phyloP scores from a whole-genome alignment of 1,140 invertebrate species.

The Trialeurodes vaporariorum region DNA sequence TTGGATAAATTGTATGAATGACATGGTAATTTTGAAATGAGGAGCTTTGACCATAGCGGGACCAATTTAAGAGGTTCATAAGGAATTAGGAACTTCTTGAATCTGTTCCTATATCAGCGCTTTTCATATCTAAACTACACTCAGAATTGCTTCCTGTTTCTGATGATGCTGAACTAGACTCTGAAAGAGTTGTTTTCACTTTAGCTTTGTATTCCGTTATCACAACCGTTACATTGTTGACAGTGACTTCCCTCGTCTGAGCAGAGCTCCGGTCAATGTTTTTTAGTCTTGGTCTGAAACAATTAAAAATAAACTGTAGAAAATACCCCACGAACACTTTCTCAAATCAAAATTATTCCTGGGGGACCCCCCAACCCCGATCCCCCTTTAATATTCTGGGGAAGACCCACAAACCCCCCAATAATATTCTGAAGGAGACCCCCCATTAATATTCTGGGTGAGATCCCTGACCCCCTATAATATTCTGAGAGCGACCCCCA shows the following conservation, averaged over 20 bases:
- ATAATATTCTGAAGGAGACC: no score
- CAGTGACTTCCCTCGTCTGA: constrained; percentile 84
- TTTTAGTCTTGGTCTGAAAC: constrained; percentile 56
- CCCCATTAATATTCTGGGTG: no score
- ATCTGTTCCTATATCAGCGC: constrained; percentile 29
- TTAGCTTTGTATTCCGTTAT: constrained; percentile 95
- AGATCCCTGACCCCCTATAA: no score
- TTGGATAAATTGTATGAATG: no score
- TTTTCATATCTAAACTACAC: constrained; percentile 46
- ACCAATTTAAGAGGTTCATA: neutral
- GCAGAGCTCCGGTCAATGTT: constrained; percentile 80
- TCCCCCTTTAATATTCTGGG: no score
- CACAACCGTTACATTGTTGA: constrained; percentile 90
- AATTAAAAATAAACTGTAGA: neutral
- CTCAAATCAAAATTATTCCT: no score
- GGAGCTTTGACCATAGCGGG: no score
- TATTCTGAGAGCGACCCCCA: no score
- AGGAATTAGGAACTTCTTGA: neutral
- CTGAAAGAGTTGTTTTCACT: constrained; percentile 32
- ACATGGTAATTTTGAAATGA: no score
- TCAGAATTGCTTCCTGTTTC: constrained; percentile 49
- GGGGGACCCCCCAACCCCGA: no score
- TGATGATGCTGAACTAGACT: constrained; percentile 39
- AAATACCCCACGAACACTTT: constrained; percentile 22
- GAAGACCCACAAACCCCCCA: no score